Evolutionary conservation across 2,888 invertebrate species (phyloP).

Genomic region (Caenorhabditis macrosperma): DNA sequence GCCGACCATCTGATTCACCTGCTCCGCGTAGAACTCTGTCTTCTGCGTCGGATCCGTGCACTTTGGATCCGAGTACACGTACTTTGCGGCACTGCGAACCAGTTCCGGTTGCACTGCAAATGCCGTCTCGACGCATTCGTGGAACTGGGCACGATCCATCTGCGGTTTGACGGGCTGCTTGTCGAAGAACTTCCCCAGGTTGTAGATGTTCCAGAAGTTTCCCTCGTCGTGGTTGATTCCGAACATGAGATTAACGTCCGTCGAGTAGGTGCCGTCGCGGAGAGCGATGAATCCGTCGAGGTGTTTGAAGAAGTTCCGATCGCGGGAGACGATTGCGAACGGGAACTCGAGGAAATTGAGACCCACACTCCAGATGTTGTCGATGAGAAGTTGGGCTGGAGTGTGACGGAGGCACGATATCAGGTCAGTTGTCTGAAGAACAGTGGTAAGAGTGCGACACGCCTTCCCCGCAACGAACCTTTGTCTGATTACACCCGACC

Average conservation of each 20-base stretch:
- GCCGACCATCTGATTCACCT: conserved; percentile 84
- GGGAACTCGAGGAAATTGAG: conserved; percentile 79
- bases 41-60: conserved; percentile 61
- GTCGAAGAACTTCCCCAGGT: conserved; percentile 77
- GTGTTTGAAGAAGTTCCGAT: conserved; percentile 74
- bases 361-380: conserved; percentile 76
- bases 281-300: conserved; percentile 78
- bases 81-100: conserved; percentile 75
- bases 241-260: conserved; percentile 91
- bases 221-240: conserved; percentile 96
- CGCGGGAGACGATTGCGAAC: conserved; percentile 77
- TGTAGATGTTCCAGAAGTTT: conserved; percentile 80
- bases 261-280: conserved; percentile 88
- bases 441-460: not conserved
- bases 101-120: conserved; percentile 75
- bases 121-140: conserved; percentile 75
- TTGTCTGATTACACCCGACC: conserved; percentile 86
- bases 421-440: conserved; percentile 64
- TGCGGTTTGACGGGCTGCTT: conserved; percentile 72
- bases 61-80: conserved; percentile 74
- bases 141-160: conserved; percentile 70
- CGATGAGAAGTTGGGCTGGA: conserved; percentile 76
- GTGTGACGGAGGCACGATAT: conserved; percentile 70
- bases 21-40: conserved; percentile 75
- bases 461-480: too few species aligned